Percentiles rank a stretch among this genome's conserved stretches.
These are phyloP conservation scores for Horisme vitalbata DNA, from an alignment of 2,888 invertebrate species.

Conservation along the genomic window DNA sequence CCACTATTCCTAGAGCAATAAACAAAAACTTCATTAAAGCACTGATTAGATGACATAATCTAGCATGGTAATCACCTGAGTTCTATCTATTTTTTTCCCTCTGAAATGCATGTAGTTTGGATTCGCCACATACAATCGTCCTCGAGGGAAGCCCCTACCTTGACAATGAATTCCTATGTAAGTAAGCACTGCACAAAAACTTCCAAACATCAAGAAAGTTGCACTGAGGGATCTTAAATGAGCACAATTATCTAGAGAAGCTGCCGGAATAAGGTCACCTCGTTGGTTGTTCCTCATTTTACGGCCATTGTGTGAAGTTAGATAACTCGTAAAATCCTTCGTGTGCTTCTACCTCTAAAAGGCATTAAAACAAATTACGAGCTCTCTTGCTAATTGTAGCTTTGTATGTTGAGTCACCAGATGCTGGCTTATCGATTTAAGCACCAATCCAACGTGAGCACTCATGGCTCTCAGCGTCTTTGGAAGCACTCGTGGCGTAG, in stretches of 20 bases:
- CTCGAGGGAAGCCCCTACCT: too few species aligned
- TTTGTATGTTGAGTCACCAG: not conserved
- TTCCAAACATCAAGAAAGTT: conserved; percentile 2
- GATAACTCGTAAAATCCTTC: conserved; percentile 38
- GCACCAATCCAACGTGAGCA: not conserved
- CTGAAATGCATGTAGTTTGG: too few species aligned
- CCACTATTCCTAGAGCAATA: too few species aligned
- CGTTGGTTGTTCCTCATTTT: conserved; percentile 32
- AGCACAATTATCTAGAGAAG: conserved; percentile 23
- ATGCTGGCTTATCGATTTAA: not conserved
- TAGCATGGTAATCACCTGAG: too few species aligned
- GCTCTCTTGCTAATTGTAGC: conserved; percentile 4
- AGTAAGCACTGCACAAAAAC: conserved; percentile 1
- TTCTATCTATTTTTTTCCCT: too few species aligned
- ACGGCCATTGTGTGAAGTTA: conserved; percentile 38
- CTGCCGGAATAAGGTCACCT: conserved; percentile 35
- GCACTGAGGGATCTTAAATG: conserved; percentile 8
- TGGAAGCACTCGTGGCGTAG: too few species aligned
- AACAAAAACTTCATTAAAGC: too few species aligned
- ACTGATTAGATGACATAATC: too few species aligned
- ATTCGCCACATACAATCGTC: too few species aligned
- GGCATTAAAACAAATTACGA: conserved; percentile 23
- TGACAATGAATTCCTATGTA: too few species aligned
- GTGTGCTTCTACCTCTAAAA: conserved; percentile 22
- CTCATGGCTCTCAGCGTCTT: too few species aligned